Conservation (phyloP, 2,888 invertebrate species). For the Penaeus monodon region DNA sequence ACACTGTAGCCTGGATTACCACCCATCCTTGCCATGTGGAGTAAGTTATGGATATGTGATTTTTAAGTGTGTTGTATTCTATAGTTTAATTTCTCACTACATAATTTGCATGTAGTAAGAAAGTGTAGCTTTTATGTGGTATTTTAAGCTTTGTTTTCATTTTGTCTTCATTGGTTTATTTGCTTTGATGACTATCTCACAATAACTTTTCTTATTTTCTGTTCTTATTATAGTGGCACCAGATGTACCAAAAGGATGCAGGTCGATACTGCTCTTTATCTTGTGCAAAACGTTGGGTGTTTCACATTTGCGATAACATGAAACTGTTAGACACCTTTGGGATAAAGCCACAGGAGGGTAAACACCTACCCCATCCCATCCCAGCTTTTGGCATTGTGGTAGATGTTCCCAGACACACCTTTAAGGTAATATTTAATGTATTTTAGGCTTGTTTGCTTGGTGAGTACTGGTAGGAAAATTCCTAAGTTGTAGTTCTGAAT, state of each 20-base stretch:
- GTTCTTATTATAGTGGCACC: constrained; percentile 28
- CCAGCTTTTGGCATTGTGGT: not conserved
- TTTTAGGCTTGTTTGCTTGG: too few relatives aligned
- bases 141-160: too few relatives aligned
- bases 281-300: constrained; percentile 31
- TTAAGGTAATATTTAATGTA: not conserved
- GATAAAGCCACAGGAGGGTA: constrained; percentile 11
- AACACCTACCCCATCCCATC: constrained; percentile 11
- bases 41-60: constrained; percentile 9
- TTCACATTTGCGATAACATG: constrained; percentile 39
- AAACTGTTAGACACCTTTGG: constrained; percentile 15
- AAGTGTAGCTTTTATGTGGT: too few relatives aligned
- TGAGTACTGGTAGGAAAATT: too few relatives aligned
- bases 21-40: constrained; percentile 14
- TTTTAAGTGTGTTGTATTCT: not conserved
- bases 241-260: constrained; percentile 16
- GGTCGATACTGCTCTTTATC: constrained; percentile 24
- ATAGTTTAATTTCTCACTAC: not conserved
- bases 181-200: not conserved
- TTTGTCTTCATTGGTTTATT: too few relatives aligned
- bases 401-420: constrained; percentile 21
- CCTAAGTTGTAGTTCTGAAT: too few relatives aligned
- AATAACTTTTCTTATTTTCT: not conserved
- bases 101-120: not conserved
- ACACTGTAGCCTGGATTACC: constrained; percentile 36